Conservation (phyloP, 2,113 vertebrate genomes). For the Charina bottae region DNA sequence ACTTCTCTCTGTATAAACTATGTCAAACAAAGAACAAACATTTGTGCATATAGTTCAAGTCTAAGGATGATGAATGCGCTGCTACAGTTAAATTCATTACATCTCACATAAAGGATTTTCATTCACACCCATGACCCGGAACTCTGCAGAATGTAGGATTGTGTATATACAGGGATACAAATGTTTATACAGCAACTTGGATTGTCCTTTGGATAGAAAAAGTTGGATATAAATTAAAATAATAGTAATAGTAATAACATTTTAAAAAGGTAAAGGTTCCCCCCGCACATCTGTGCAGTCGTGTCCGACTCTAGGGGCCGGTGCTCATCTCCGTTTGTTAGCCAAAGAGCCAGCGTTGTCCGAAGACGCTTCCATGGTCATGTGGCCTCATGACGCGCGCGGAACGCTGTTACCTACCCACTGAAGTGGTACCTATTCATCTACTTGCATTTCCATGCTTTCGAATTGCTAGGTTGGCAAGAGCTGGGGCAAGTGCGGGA, state of each 20-base stretch:
- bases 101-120: neutral
- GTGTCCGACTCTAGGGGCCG: too few species aligned
- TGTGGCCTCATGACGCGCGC: too few species aligned
- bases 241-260: neutral
- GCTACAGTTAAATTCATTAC: neutral
- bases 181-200: neutral
- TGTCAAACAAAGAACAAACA: neutral
- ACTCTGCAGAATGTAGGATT: neutral
- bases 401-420: too few species aligned
- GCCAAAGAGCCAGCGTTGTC: too few species aligned
- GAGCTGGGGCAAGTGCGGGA: too few species aligned
- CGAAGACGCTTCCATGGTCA: too few species aligned
- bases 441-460: too few species aligned
- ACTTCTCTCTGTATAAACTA: neutral
- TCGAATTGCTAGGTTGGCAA: too few species aligned
- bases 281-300: too few species aligned
- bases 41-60: neutral
- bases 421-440: too few species aligned
- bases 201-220: neutral
- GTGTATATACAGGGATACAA: neutral
- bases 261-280: too few species aligned
- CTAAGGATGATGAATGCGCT: neutral
- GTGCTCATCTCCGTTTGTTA: too few species aligned
- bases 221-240: neutral
- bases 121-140: neutral